Conservation (phyloP, 2,888 invertebrate species). For the Microdon myrmicae region DNA sequence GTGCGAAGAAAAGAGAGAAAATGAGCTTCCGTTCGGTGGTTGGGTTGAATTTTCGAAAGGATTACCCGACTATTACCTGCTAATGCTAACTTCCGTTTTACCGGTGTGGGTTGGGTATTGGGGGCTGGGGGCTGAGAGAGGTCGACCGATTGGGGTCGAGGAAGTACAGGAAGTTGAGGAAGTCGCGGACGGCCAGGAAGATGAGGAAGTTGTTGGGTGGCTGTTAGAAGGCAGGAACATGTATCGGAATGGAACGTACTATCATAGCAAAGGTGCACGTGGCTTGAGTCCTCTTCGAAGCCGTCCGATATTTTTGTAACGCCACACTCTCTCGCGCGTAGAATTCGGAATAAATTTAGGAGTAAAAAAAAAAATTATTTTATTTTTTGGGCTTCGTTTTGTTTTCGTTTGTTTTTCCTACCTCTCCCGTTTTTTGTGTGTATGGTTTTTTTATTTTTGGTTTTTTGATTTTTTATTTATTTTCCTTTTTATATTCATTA, state of each 20-base stretch:
- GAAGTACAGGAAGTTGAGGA: constrained; percentile 28
- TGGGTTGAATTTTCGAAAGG: no score
- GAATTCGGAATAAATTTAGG: constrained; percentile 47
- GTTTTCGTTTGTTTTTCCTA: constrained; percentile 9
- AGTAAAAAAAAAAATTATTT: no score
- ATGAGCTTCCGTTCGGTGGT: no score
- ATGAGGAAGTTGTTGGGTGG: constrained; percentile 25
- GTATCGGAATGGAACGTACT: constrained; percentile 38
- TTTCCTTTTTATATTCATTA: constrained; percentile 13
- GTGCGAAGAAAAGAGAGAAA: no score
- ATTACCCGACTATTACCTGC: no score
- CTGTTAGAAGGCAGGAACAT: constrained; percentile 48
- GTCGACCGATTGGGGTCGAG: no score
- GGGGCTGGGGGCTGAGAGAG: no score
- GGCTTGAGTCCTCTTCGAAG: constrained; percentile 34
- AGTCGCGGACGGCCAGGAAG: constrained; percentile 8
- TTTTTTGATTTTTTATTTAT: constrained; percentile 18
- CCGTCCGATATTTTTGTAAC: constrained; percentile 3
- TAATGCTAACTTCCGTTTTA: no score
- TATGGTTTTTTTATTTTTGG: constrained; percentile 33
- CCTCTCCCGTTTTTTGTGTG: constrained; percentile 29
- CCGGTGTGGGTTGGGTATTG: no score
- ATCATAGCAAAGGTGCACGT: constrained; percentile 44
- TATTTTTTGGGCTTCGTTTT: constrained; percentile 32
- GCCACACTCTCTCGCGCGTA: constrained; percentile 1